Percentiles rank a stretch among this genome's conserved stretches.
Evolutionary conservation across 2,797 vertebrate species (phyloP).

Genomic region (Cheirogaleus major): DNA sequence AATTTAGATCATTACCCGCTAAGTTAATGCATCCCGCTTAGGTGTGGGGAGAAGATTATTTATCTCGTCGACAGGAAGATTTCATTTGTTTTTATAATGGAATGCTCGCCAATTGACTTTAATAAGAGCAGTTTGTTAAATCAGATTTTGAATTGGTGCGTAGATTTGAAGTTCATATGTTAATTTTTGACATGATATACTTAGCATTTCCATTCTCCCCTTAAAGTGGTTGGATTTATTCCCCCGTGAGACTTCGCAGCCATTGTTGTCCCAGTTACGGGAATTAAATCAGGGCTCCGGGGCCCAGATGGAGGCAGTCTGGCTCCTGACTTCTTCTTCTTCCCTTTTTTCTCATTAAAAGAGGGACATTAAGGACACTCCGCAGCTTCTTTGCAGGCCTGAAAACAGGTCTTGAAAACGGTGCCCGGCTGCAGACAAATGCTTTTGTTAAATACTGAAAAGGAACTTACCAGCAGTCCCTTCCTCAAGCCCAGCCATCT

Average conservation of each 20-base stretch:
- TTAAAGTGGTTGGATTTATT: conserved; percentile 66
- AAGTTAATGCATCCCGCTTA: conserved; percentile 81
- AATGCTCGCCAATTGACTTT: conserved; percentile 79
- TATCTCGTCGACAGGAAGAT: conserved; percentile 79
- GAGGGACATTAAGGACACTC: neutral
- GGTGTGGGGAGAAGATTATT: conserved; percentile 82
- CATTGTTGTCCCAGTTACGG: conserved; percentile 15
- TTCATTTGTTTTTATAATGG: conserved; percentile 84
- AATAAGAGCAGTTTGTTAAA: conserved; percentile 84
- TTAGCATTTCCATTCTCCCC: conserved; percentile 47
- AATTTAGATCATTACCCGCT: conserved; percentile 83
- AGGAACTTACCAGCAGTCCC: rapidly evolving
- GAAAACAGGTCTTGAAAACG: neutral
- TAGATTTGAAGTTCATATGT: conserved; percentile 76
- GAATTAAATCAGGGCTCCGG: conserved; percentile 71
- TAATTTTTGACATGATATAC: conserved; percentile 75
- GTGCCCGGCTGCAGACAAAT: neutral
- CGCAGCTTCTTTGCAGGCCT: neutral
- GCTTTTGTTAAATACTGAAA: neutral
- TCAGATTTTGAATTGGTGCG: conserved; percentile 78
- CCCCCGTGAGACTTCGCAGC: conserved; percentile 57
- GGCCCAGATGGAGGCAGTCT: conserved; percentile 44
- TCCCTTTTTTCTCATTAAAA: conserved; percentile 46
- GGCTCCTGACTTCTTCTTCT: neutral
- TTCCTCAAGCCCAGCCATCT: neutral